Conservation (phyloP, 2,113 vertebrate genomes). For the Sander vitreus region DNA sequence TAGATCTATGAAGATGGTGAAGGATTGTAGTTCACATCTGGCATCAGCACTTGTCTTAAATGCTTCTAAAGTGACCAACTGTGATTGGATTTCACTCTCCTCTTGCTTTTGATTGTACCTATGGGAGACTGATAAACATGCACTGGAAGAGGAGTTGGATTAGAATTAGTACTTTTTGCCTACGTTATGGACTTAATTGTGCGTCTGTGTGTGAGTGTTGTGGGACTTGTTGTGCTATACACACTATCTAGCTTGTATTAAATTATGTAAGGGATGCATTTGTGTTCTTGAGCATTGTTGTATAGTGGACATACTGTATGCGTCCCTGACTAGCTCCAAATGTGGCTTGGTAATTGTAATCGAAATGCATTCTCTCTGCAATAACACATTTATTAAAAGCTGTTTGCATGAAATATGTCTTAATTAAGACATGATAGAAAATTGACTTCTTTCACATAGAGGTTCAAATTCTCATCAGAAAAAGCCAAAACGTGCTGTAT, state of each 20-base stretch:
- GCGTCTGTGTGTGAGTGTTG: background rate
- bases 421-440: background rate
- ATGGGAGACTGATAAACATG: background rate
- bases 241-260: background rate
- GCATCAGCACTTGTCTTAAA: background rate
- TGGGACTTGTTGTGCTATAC: background rate
- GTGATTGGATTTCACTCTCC: slow-evolving; percentile 4
- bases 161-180: background rate
- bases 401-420: background rate
- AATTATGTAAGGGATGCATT: background rate
- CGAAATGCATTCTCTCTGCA: background rate
- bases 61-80: slow-evolving; percentile 8
- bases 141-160: background rate
- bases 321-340: background rate
- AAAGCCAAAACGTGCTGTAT: background rate
- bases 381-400: background rate
- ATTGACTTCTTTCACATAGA: background rate
- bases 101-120: background rate
- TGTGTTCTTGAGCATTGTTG: background rate
- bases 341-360: background rate
- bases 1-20: background rate
- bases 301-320: background rate
- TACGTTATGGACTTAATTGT: background rate
- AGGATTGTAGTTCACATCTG: background rate
- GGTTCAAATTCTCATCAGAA: background rate